These are phyloP conservation scores for Ceryle rudis DNA, from an alignment of 2,797 vertebrate genomes.

Conservation along the genomic window DNA sequence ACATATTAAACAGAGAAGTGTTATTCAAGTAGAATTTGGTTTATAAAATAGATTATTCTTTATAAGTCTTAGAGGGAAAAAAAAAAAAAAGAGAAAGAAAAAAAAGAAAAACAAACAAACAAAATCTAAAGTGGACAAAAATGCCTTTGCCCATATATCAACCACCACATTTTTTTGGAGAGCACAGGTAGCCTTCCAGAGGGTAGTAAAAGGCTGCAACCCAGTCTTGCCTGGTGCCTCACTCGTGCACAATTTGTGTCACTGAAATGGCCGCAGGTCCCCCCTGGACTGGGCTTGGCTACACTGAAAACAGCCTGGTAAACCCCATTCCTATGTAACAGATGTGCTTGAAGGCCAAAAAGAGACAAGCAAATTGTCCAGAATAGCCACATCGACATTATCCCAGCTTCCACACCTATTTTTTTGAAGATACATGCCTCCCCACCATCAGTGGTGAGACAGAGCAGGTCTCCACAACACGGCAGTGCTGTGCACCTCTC, in stretches of 20 bases:
- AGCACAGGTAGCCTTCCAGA: not conserved
- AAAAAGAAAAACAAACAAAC: not conserved
- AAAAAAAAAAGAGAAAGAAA: not conserved
- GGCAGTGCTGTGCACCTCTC: not conserved
- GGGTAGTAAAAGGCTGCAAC: not conserved
- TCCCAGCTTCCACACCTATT: not conserved
- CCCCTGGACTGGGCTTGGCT: not conserved
- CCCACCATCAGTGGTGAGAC: not conserved
- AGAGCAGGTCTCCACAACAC: rapidly evolving
- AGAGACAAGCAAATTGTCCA: not conserved
- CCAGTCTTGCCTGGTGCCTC: too few relatives aligned
- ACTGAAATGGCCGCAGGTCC: not conserved
- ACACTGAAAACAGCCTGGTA: not conserved
- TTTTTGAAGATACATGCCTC: not conserved
- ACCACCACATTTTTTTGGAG: not conserved
- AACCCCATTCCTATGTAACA: not conserved
- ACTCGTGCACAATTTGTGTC: not conserved
- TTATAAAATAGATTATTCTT: not conserved
- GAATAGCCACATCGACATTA: not conserved
- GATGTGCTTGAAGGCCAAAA: not conserved
- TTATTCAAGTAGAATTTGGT: not conserved
- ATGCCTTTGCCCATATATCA: not conserved
- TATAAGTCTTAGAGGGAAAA: not conserved
- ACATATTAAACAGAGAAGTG: not conserved
- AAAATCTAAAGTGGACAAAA: not conserved